Evolutionary conservation across 2,113 vertebrate genomes (phyloP).

Genomic region (Trogon surrucura): DNA sequence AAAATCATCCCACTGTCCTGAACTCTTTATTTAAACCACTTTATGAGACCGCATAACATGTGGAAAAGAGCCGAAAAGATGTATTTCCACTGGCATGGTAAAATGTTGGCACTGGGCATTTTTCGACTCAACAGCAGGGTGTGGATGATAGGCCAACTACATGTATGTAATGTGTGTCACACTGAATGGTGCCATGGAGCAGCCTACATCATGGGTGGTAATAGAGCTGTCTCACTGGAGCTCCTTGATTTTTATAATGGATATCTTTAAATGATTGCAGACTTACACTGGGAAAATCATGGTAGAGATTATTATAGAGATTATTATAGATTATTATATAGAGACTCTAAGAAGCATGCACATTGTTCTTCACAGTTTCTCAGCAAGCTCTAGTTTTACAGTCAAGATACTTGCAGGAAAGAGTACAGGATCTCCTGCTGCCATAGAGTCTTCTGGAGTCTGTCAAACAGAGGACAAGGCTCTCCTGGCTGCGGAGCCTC

Average conservation of each 20-base stretch:
- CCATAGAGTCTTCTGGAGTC: neutral
- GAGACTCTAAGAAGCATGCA: neutral
- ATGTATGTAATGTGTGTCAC: neutral
- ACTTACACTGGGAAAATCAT: neutral
- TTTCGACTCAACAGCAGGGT: slow-evolving; percentile 21
- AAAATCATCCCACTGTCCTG: neutral
- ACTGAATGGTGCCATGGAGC: neutral
- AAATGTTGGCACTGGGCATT: slow-evolving; percentile 17
- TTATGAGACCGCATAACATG: neutral
- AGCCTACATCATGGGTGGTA: neutral
- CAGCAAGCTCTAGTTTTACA: neutral
- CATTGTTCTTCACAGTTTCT: neutral
- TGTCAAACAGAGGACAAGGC: neutral
- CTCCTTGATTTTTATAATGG: neutral
- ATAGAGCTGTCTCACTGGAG: neutral
- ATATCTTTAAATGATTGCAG: neutral
- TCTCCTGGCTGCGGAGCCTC: neutral
- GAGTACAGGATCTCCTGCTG: neutral
- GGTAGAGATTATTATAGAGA: neutral
- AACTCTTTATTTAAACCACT: neutral
- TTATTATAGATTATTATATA: neutral
- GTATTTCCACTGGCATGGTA: slow-evolving; percentile 11
- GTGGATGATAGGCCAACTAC: neutral
- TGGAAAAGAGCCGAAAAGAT: slow-evolving; percentile 6
- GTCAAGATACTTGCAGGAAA: neutral